Evolutionary conservation across 1,140 invertebrate genomes (phyloP).

Genomic region (Plutomurus gul): DNA sequence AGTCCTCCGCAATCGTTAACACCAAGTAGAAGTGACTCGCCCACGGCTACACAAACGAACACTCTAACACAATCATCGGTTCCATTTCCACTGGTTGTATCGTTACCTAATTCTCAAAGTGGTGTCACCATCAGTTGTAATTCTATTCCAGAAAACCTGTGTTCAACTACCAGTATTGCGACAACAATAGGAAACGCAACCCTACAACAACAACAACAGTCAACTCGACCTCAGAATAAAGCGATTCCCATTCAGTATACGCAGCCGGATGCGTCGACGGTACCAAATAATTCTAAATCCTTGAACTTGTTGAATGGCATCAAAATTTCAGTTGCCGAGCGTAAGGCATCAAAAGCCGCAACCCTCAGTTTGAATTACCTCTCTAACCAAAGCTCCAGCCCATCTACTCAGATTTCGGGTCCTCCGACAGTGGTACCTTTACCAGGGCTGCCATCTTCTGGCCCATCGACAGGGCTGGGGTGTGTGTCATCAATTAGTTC

Average conservation of each 20-base stretch:
- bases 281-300: neutral
- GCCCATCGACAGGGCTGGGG: neutral
- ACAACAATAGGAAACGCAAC: neutral
- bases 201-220: neutral
- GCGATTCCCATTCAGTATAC: neutral
- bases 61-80: neutral
- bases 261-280: neutral
- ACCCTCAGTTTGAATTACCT: neutral
- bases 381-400: neutral
- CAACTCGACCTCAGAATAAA: neutral
- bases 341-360: neutral
- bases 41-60: neutral
- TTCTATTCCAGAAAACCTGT: slow-evolving; percentile 10
- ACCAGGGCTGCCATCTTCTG: neutral
- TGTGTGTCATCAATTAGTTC: neutral
- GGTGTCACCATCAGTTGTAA: neutral
- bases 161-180: neutral
- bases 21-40: slow-evolving; percentile 43
- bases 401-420: neutral
- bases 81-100: neutral
- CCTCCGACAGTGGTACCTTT: neutral
- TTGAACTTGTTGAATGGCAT: neutral
- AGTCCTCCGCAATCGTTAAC: slow-evolving; percentile 46
- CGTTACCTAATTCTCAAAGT: neutral
- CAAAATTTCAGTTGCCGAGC: neutral